Base-by-base conservation (phyloP, 2,797 vertebrate genomes). In the Thalassophryne amazonica region DNA sequence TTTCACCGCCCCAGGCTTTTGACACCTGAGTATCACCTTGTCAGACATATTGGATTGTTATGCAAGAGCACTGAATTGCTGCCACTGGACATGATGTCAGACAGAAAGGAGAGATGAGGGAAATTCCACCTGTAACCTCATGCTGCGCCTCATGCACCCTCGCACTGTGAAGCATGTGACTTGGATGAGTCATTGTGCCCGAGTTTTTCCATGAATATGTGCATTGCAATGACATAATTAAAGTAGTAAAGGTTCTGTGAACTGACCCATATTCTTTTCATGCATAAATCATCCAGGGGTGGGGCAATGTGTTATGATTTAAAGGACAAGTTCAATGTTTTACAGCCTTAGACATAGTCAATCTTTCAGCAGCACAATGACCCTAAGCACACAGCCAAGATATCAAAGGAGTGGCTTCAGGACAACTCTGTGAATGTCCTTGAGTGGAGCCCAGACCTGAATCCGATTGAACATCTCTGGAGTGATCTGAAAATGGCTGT, bases 121-220 rank as follows among this genome's bases (percentile, higher is more conserved):
- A 86, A 88, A 86, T 88, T 91, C 87, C 87, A 89, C 78, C 86
- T 87, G 80, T 71, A 73, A 63, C 75, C 59, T 79, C 66, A 50
- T 65, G 76, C 50, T 33, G 25, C 55, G n/a, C 61, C 48, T 48
- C 48, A 41, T 54, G 63, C 54, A 64, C 43, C 23, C 39, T 55
- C 60, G 76, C 73, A 71, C 28, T 21, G 23, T 38, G 19, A 54
- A 51, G 40, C 82, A 81, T 78, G 73, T 85, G 80, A 83, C 77
- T 53, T 3, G 25, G 49, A 56, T 20, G n/a, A 61, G 48, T 65
- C 69, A 63, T 69, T 32, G 1, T 5, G 60, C 17, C 47, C 33
- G 9, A 22, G 36, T 56, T 70, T 74, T 43, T 62, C 36, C 53
- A 42, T 55, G 31, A 52, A 50, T 55, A 40, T 59, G 21, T 36